phyloP scores from a whole-genome alignment of 2,888 invertebrate genomes.

The Xiphydria camelus region DNA sequence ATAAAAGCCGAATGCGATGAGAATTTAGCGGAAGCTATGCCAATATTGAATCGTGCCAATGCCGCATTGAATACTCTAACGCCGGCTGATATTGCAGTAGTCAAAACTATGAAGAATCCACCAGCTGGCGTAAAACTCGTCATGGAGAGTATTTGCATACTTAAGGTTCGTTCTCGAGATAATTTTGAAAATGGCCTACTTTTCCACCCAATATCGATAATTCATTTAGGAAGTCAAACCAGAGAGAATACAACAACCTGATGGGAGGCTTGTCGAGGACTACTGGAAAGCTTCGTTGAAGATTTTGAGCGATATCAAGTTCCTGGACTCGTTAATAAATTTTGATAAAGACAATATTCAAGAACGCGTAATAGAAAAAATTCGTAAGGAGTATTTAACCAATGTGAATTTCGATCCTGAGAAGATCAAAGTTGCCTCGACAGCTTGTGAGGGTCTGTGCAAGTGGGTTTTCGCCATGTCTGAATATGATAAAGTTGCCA shows the following conservation, averaged over 20 bases:
- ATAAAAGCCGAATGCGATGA: slow-evolving; percentile 94
- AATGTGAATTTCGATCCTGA: slow-evolving; percentile 92
- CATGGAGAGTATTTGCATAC: slow-evolving; percentile 94
- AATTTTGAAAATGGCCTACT: neutral
- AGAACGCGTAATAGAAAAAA: slow-evolving; percentile 78
- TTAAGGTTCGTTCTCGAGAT: slow-evolving; percentile 66
- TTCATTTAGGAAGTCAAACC: slow-evolving; percentile 76
- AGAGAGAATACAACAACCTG: slow-evolving; percentile 81
- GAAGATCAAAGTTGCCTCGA: slow-evolving; percentile 83
- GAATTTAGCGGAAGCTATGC: slow-evolving; percentile 88
- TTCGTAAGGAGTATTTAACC: slow-evolving; percentile 77
- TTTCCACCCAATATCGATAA: neutral
- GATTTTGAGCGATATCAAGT: slow-evolving; percentile 87
- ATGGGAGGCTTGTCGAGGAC: slow-evolving; percentile 85
- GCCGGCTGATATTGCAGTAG: slow-evolving; percentile 85
- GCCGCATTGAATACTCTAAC: slow-evolving; percentile 89
- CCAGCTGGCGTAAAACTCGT: slow-evolving; percentile 87
- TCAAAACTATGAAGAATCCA: slow-evolving; percentile 96
- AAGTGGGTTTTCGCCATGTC: slow-evolving; percentile 96
- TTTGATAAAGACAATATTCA: slow-evolving; percentile 95
- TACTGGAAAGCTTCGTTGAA: slow-evolving; percentile 92
- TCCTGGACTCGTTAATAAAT: slow-evolving; percentile 81
- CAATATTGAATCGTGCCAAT: slow-evolving; percentile 84
- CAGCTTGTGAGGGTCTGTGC: slow-evolving; percentile 88
- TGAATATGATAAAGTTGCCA: slow-evolving; percentile 91